phyloP scores from a whole-genome alignment of 2,888 invertebrate genomes.

The Ectropis crepuscularia region DNA sequence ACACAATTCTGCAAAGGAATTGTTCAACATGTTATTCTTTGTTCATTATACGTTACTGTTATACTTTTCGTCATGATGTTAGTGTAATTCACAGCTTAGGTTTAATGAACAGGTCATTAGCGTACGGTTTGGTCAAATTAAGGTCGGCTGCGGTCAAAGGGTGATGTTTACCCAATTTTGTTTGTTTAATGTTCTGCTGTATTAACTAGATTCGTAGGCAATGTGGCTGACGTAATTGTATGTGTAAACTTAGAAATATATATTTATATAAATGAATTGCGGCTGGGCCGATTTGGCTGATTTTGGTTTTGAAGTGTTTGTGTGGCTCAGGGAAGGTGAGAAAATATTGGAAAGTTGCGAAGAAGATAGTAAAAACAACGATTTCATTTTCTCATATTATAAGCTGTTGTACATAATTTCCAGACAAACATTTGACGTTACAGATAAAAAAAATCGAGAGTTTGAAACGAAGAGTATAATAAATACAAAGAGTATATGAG shows the following conservation, averaged over 20 bases:
- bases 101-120: conserved; percentile 64
- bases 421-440: no score
- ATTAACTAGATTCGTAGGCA: conserved; percentile 12
- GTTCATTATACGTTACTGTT: conserved; percentile 1
- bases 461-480: no score
- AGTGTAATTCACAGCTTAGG: conserved; percentile 58
- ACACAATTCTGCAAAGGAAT: no score
- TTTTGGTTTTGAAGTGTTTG: no score
- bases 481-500: no score
- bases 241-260: background rate
- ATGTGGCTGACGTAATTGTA: conserved; percentile 4
- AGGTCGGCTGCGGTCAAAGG: conserved; percentile 40
- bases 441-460: no score
- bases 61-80: conserved; percentile 25
- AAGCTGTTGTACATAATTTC: no score
- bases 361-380: no score
- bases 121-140: conserved; percentile 53
- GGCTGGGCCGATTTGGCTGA: no score
- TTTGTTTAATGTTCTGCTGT: conserved; percentile 22
- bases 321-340: no score
- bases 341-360: no score
- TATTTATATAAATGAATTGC: background rate
- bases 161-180: conserved; percentile 22
- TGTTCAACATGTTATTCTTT: background rate
- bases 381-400: no score